Conservation (phyloP, 1,140 invertebrate genomes). For the Eubasilissa regina region DNA sequence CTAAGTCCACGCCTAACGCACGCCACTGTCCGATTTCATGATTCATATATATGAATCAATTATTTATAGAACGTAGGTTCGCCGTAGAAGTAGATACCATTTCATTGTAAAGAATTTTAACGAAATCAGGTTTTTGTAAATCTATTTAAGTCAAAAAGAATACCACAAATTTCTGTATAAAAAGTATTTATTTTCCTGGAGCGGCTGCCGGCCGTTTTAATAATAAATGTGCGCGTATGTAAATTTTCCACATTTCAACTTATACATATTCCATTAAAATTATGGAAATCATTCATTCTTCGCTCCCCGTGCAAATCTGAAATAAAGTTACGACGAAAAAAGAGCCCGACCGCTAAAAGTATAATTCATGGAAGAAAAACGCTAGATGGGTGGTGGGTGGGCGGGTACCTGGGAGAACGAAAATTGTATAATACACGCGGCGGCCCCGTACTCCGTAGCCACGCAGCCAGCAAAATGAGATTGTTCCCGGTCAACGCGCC, state of each 20-base stretch:
- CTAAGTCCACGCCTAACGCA: too few species aligned
- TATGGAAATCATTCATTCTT: constrained; percentile 57
- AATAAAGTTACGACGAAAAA: constrained; percentile 49
- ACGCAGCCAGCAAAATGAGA: constrained; percentile 55
- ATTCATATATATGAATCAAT: too few species aligned
- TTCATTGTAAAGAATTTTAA: too few species aligned
- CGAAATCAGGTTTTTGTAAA: too few species aligned
- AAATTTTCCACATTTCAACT: constrained; percentile 49
- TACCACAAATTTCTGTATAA: too few species aligned
- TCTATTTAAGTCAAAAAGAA: too few species aligned
- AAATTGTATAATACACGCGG: constrained; percentile 23
- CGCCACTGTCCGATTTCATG: too few species aligned
- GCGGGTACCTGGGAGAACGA: background rate
- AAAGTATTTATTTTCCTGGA: constrained; percentile 11
- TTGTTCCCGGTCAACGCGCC: constrained; percentile 60
- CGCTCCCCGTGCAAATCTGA: constrained; percentile 47
- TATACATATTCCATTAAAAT: constrained; percentile 57
- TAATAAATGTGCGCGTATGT: constrained; percentile 51
- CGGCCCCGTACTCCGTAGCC: constrained; percentile 39
- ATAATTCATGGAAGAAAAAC: constrained; percentile 7
- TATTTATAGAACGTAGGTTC: too few species aligned
- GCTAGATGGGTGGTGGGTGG: background rate
- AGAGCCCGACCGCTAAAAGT: background rate
- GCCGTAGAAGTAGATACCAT: too few species aligned
- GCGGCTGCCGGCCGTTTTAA: constrained; percentile 10